Conservation (phyloP, 2,888 invertebrate genomes). For the Nomada ferruginata region DNA sequence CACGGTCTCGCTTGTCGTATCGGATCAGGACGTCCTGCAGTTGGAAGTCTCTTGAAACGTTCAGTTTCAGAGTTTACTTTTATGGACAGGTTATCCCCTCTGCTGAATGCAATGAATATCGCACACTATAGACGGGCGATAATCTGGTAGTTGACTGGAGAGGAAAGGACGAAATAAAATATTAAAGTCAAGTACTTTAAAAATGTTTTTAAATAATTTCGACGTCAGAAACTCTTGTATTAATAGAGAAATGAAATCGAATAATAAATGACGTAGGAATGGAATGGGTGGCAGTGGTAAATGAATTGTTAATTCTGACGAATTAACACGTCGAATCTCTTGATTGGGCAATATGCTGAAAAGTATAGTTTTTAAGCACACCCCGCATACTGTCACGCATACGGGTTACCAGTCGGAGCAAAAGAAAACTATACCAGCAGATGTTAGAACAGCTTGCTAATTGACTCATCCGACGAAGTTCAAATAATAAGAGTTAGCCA, state of each 20-base stretch:
- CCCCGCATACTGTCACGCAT: background rate
- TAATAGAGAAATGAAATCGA: background rate
- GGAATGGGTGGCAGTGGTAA: background rate
- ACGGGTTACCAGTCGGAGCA: slow-evolving; percentile 10
- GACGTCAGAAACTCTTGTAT: background rate
- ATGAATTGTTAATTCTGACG: background rate
- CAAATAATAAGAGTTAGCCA: slow-evolving; percentile 36
- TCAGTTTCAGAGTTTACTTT: slow-evolving; percentile 7
- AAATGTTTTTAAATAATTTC: background rate
- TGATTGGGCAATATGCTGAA: background rate
- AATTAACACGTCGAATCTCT: background rate
- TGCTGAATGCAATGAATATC: background rate
- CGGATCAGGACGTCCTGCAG: slow-evolving; percentile 59
- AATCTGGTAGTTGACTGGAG: background rate
- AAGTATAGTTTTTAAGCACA: background rate
- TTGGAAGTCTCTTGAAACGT: background rate
- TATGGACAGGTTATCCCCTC: too few species aligned
- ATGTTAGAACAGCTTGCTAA: slow-evolving; percentile 67
- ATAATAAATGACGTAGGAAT: background rate
- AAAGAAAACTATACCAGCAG: slow-evolving; percentile 54
- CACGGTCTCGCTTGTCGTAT: slow-evolving; percentile 47
- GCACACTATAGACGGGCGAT: background rate
- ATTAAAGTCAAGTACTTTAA: background rate
- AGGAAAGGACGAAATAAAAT: background rate
- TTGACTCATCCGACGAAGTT: slow-evolving; percentile 56